These are phyloP conservation scores for Corapipo altera DNA, from an alignment of 2,113 vertebrate genomes.

Conservation along the genomic window DNA sequence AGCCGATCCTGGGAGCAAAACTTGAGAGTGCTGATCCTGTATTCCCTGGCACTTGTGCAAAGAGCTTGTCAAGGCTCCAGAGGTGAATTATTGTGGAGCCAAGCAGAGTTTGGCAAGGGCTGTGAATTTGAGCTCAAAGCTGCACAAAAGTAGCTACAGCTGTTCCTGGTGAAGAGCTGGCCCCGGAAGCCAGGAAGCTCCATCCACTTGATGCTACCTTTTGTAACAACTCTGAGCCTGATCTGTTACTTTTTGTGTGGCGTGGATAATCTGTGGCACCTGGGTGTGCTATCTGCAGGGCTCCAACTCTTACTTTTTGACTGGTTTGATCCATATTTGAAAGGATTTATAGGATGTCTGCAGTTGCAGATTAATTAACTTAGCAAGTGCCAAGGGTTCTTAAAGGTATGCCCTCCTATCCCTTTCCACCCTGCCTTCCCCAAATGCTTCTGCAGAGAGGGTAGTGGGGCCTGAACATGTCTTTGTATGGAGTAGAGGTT, in stretches of 20 bases:
- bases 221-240: not conserved
- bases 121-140: not conserved
- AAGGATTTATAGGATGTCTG: not conserved
- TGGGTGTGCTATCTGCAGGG: not conserved
- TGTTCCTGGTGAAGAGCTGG: not conserved
- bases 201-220: not conserved
- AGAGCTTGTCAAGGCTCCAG: not conserved
- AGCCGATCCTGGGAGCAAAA: not conserved
- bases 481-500: not conserved
- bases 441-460: not conserved
- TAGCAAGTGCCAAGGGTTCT: not conserved
- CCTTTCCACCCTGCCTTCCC: not conserved
- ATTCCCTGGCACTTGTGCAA: not conserved
- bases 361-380: not conserved
- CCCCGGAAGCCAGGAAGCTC: not conserved
- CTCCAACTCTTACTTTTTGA: not conserved
- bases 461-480: not conserved
- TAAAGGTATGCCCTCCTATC: not conserved
- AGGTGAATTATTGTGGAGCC: not conserved
- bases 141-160: not conserved
- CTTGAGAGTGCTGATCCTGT: not conserved
- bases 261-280: fast-evolving
- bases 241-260: not conserved
- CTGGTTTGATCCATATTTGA: not conserved
- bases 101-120: not conserved